A percentile compares a stretch with the other conserved stretches of the same genome.
phyloP scores from a whole-genome alignment of 2,113 vertebrate species.

The Artemisiospiza belli region DNA sequence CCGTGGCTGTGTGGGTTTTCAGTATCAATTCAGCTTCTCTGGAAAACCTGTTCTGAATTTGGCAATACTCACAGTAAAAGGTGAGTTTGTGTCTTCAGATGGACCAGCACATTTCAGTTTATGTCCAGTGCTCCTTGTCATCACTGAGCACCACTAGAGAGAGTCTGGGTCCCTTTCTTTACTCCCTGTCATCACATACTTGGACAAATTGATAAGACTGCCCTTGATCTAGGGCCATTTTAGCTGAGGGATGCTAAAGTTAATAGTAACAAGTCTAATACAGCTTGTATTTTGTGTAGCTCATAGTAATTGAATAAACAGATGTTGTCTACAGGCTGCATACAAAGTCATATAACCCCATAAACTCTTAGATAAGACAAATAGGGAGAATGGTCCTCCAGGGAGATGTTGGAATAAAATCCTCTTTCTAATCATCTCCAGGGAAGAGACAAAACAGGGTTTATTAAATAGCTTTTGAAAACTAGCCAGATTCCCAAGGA shows the following conservation, averaged over 20 bases:
- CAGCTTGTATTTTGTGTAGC: not conserved
- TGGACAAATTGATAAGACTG: not conserved
- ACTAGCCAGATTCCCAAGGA: not conserved
- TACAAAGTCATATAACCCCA: not conserved
- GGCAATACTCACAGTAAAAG: not conserved
- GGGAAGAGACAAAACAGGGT: not conserved
- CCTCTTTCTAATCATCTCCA: not conserved
- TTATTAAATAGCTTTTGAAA: constrained; percentile 47
- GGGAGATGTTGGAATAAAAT: not conserved
- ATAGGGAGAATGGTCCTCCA: not conserved
- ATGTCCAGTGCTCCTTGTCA: not conserved
- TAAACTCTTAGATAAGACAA: not conserved
- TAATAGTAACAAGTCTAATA: not conserved
- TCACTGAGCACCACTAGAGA: not conserved
- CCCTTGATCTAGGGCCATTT: not conserved
- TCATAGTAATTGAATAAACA: not conserved
- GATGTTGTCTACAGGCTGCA: not conserved
- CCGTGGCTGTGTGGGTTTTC: not conserved
- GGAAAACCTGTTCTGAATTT: not conserved
- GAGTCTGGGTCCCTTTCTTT: not conserved
- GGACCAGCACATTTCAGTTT: not conserved
- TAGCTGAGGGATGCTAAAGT: not conserved
- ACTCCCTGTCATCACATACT: not conserved
- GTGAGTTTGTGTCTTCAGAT: not conserved
- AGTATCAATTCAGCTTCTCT: not conserved